Conservation (phyloP, 1,140 invertebrate species). For the Brachionus rubens region DNA sequence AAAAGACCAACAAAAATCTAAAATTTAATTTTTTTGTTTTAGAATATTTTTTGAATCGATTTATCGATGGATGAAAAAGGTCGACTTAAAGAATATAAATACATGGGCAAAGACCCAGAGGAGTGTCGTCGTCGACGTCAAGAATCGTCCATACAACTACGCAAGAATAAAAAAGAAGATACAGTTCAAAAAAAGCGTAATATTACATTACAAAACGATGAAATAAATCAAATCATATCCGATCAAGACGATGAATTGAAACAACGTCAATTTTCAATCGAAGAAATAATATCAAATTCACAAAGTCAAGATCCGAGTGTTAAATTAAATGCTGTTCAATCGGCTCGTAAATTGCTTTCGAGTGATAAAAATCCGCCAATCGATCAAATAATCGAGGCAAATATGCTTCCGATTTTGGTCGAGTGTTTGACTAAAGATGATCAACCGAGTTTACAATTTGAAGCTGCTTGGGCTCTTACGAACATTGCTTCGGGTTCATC, state of each 20-base stretch:
- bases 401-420: constrained; percentile 88
- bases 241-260: background rate
- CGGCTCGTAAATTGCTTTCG: constrained; percentile 79
- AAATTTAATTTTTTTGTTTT: no score
- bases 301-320: constrained; percentile 6
- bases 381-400: constrained; percentile 85
- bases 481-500: constrained; percentile 98
- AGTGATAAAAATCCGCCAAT: constrained; percentile 98
- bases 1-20: no score
- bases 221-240: background rate
- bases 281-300: background rate
- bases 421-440: constrained; percentile 79
- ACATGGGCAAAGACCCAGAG: constrained; percentile 45
- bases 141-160: background rate
- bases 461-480: constrained; percentile 97
- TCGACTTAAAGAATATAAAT: constrained; percentile 45
- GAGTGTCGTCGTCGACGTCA: constrained; percentile 34
- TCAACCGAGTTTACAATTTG: constrained; percentile 89
- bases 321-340: constrained; percentile 53
- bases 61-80: constrained; percentile 25
- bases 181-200: constrained; percentile 38
- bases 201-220: background rate
- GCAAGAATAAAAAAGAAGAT: constrained; percentile 43
- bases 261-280: background rate
- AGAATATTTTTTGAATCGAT: no score